A percentile compares a stretch with the other conserved stretches of the same genome.
Evolutionary conservation across 2,888 invertebrate genomes (phyloP).

Genomic region (Pachliopta kotzebuea): DNA sequence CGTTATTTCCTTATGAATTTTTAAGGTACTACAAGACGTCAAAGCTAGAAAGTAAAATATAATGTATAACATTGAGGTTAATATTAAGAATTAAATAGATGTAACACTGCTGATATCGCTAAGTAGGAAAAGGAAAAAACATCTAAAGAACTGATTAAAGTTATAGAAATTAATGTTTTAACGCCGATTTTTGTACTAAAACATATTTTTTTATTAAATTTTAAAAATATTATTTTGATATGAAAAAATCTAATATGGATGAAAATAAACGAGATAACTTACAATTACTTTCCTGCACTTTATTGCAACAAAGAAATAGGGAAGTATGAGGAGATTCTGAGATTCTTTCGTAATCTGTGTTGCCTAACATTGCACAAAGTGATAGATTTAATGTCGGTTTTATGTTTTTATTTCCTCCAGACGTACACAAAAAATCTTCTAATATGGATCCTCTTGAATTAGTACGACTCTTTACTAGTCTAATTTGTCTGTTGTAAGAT

Average conservation of each 20-base stretch:
- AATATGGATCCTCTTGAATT: conserved; percentile 72
- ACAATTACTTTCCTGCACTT: conserved; percentile 66
- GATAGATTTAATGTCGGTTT: conserved; percentile 54
- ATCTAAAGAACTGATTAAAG: background rate
- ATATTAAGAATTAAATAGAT: background rate
- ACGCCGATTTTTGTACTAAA: background rate
- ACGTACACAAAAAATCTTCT: conserved; percentile 60
- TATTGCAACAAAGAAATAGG: conserved; percentile 51
- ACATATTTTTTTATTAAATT: background rate
- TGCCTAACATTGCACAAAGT: conserved; percentile 49
- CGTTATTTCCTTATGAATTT: conserved; percentile 71
- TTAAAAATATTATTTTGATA: background rate
- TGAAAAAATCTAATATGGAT: background rate
- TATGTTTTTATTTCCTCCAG: conserved; percentile 42
- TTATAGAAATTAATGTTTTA: background rate
- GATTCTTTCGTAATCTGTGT: conserved; percentile 52
- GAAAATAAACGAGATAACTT: conserved; percentile 44
- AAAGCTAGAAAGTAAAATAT: conserved; percentile 48
- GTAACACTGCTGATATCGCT: too few species aligned
- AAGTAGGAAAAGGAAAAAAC: background rate
- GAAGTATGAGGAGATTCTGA: conserved; percentile 46
- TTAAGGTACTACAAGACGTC: conserved; percentile 64
- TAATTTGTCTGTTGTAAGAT: conserved; percentile 72
- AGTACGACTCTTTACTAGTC: conserved; percentile 65
- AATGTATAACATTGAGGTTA: background rate